phyloP scores from a whole-genome alignment of 2,888 invertebrate species.

The Coelogynopora nodosa region DNA sequence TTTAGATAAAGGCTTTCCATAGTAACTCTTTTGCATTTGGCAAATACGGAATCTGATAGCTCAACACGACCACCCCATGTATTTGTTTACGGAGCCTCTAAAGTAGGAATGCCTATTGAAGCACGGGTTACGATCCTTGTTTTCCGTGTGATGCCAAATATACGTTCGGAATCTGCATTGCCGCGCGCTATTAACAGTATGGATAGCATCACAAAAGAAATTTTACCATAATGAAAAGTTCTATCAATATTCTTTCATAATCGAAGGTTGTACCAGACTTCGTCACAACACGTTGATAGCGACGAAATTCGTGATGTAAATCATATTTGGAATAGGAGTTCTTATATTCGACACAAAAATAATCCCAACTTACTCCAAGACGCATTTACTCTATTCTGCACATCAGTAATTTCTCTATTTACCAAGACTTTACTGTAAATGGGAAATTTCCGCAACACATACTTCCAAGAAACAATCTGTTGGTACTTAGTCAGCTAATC shows the following conservation, averaged over 20 bases:
- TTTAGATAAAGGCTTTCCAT: too few relatives aligned
- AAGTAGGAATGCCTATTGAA: not conserved
- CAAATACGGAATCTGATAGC: not conserved
- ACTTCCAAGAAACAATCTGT: not conserved
- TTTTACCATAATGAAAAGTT: not conserved
- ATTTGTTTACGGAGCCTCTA: not conserved
- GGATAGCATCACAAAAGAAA: not conserved
- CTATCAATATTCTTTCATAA: not conserved
- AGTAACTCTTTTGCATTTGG: too few relatives aligned
- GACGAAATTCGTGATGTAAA: not conserved
- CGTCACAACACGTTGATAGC: not conserved
- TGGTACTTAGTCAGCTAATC: too few relatives aligned
- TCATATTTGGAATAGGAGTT: not conserved
- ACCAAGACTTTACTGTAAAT: not conserved
- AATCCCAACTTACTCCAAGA: not conserved
- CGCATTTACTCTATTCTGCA: not conserved
- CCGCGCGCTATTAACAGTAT: not conserved
- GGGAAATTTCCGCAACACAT: not conserved
- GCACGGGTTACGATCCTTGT: not conserved
- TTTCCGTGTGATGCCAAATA: not conserved
- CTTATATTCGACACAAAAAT: not conserved
- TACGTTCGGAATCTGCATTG: not conserved
- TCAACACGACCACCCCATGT: not conserved
- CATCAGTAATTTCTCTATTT: not conserved
- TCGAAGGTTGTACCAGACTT: not conserved